These are phyloP conservation scores for Ptychochromis oligacanthus DNA, from an alignment of 2,113 vertebrate genomes.

Conservation along the genomic window DNA sequence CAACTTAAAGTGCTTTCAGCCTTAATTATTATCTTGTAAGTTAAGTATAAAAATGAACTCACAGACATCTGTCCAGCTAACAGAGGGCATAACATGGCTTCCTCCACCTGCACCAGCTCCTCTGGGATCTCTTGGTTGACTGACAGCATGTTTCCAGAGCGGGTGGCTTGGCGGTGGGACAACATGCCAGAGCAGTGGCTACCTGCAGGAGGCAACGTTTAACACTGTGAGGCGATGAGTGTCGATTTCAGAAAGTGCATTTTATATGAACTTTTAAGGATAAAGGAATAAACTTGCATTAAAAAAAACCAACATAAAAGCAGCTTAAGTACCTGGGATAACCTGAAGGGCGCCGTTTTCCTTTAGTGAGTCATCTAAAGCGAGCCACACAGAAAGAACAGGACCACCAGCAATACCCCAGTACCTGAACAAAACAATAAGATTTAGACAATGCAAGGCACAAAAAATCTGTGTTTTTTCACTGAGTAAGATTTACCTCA, in stretches of 20 bases:
- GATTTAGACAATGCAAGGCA: constrained; percentile 2
- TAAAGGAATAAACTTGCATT: neutral
- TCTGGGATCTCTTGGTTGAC: constrained; percentile 85
- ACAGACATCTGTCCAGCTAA: constrained; percentile 86
- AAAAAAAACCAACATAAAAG: neutral
- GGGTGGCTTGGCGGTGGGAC: constrained; percentile 68
- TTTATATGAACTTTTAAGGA: neutral
- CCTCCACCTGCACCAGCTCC: constrained; percentile 72
- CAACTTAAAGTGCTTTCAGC: neutral
- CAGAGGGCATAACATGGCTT: constrained; percentile 78
- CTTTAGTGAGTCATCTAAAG: constrained; percentile 79
- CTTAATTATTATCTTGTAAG: neutral
- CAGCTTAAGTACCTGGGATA: constrained; percentile 79
- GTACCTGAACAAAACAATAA: constrained; percentile 67
- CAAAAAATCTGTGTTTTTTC: neutral
- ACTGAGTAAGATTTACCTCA: constrained; percentile 67
- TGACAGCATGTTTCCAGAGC: constrained; percentile 81
- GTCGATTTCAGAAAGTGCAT: neutral
- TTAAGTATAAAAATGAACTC: constrained; percentile 47
- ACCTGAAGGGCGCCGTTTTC: constrained; percentile 83
- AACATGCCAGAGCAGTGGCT: constrained; percentile 79
- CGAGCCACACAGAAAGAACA: constrained; percentile 84
- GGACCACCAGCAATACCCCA: constrained; percentile 83
- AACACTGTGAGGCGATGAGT: neutral
- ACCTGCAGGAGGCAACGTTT: constrained; percentile 53